A percentile compares a stretch with the other conserved stretches of the same genome.
Evolutionary conservation across 2,888 invertebrate genomes (phyloP).

Genomic region (Pristionchus entomophagus): DNA sequence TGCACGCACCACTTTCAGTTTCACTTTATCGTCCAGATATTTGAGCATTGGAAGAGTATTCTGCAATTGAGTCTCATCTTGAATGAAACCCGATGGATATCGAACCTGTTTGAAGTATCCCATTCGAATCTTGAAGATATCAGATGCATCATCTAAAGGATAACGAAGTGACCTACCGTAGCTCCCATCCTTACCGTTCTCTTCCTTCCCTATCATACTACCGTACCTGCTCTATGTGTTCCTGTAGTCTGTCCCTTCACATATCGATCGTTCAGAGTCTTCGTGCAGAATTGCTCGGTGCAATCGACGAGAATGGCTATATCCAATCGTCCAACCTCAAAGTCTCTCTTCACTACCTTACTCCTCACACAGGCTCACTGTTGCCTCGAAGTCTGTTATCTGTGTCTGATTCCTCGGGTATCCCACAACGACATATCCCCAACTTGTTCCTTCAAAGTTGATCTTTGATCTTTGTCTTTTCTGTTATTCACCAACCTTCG

Average conservation of each 20-base stretch:
- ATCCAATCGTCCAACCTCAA: slow-evolving; percentile 79
- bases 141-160: slow-evolving; percentile 86
- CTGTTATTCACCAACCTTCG: slow-evolving; percentile 46
- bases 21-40: slow-evolving; percentile 86
- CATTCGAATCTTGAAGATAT: slow-evolving; percentile 87
- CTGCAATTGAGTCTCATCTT: slow-evolving; percentile 74
- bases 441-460: slow-evolving; percentile 66
- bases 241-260: slow-evolving; percentile 45
- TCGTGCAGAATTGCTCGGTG: slow-evolving; percentile 83
- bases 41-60: slow-evolving; percentile 91
- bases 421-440: slow-evolving; percentile 78
- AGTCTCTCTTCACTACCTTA: background rate
- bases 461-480: background rate
- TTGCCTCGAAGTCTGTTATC: slow-evolving; percentile 74
- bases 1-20: slow-evolving; percentile 86
- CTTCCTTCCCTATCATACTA: background rate
- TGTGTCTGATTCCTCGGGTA: slow-evolving; percentile 78
- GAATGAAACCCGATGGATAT: background rate
- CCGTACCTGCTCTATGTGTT: slow-evolving; percentile 50
- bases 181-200: background rate
- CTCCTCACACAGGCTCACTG: slow-evolving; percentile 59
- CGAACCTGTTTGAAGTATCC: slow-evolving; percentile 85
- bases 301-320: slow-evolving; percentile 90
- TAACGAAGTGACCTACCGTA: background rate
- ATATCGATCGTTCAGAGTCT: slow-evolving; percentile 65